A percentile compares a stretch with the other conserved stretches of the same genome.
Conservation (phyloP, 2,113 vertebrate species). For the Syrrhaptes paradoxus region DNA sequence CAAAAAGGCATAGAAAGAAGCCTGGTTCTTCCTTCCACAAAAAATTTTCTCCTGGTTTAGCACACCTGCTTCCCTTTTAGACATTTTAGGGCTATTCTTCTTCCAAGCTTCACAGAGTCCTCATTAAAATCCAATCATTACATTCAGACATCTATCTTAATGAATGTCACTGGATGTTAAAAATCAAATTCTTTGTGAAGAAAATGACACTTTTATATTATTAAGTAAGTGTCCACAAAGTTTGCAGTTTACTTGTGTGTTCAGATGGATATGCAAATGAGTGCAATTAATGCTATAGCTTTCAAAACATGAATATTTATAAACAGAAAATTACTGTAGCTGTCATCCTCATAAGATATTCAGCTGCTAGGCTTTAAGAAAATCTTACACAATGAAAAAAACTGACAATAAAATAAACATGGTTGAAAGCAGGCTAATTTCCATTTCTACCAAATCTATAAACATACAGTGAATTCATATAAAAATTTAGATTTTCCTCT, state of each 20-base stretch:
- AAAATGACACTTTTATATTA: constrained; percentile 68
- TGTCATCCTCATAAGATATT: constrained; percentile 72
- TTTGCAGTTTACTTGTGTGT: constrained; percentile 68
- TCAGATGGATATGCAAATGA: constrained; percentile 78
- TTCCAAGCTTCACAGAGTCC: constrained; percentile 53
- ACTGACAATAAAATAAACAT: constrained; percentile 51
- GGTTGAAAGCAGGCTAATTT: constrained; percentile 50
- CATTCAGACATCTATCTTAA: constrained; percentile 73
- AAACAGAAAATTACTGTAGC: constrained; percentile 71
- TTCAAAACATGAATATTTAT: constrained; percentile 82
- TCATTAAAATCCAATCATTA: constrained; percentile 70
- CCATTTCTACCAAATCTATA: constrained; percentile 11
- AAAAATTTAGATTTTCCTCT: constrained; percentile 20
- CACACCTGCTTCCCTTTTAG: constrained; percentile 62
- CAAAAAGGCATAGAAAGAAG: constrained; percentile 28
- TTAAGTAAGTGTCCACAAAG: constrained; percentile 69
- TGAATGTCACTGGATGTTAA: constrained; percentile 74
- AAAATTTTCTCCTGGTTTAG: constrained; percentile 22
- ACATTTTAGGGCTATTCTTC: constrained; percentile 54
- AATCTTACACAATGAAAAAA: constrained; percentile 56
- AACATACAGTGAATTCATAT: not conserved
- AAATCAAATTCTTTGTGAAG: constrained; percentile 72
- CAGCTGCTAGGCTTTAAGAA: constrained; percentile 72
- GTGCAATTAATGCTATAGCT: constrained; percentile 80
- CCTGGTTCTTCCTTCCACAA: constrained; percentile 33